Evolutionary conservation across 1,140 invertebrate species (phyloP), one percentile per base, ranked within the genome.

Genomic region (Atta texana): DNA sequence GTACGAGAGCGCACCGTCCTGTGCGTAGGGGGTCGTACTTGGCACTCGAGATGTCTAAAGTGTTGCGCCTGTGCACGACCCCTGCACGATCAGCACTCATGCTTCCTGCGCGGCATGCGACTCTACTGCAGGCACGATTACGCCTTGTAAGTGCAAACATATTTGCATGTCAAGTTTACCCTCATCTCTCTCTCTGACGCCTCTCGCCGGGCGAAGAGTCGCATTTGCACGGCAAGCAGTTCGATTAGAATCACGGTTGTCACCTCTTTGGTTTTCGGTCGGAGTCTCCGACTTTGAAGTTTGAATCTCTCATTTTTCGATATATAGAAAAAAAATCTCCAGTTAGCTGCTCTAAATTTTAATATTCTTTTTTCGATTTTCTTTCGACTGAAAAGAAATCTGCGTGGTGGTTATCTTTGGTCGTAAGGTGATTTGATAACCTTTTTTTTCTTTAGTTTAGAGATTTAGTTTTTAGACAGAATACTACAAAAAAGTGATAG

Each of bases 61-160:
- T 95, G 95, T 85, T 95, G 93, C 85, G 93, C 93, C 39, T 95
- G 95, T 87, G 92, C 93, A 3, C 91, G 93, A 66, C 93, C 94
- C 21, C 88, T 95, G 66, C 94, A 95, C 78, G 95, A 95, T 87
- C 94, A 95, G 85, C 94, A 94, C 55, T 95, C 94, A 6, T 95
- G 95, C 76, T 95, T 95, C 85, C 92, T 95, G 39, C 92, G 94
- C 18, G 94, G 94, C 80, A 94, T 93, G 92, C 89, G 93, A 86
- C 89, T 95, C 24, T 95, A 95, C 84, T 95, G 95, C 88, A 92
- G 93, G 34, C 94, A 95, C 88, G 95, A 95, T 80, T 95, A 95
- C 77, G 92, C 92, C 14, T 80, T 95, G 95, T 95, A 91, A 95
- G 95, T 95, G 77, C 31, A 69, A 80, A 80, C 63, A 66, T 16